Evolutionary conservation across 2,113 vertebrate genomes (phyloP), one percentile per base, ranked within the genome.

Genomic region (Thinocorus orbignyianus): DNA sequence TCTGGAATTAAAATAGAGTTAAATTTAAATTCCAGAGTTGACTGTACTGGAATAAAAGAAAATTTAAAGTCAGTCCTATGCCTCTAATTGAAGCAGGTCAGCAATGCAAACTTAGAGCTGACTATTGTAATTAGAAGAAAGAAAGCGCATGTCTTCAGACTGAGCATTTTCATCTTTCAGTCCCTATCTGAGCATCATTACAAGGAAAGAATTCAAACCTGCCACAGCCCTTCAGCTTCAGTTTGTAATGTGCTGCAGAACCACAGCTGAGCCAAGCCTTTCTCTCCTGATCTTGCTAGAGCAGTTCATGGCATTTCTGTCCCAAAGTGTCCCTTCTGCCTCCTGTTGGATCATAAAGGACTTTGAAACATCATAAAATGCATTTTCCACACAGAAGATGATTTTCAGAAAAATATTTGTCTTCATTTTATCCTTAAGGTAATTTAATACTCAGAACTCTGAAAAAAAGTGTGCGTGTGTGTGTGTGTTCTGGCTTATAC

Each of bases 161-260:
- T 48, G 57, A 92, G 66, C 11, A 54, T 93, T 94, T 97, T 95
- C 62, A 93, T 89, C 92, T 93, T 64, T 64, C 80, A 85, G 42
- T 82, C 79, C 83, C 62, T 88, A 31, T 52, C 58, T 85, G 37
- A 91, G 81, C 82, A 82, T 80, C 85, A 87, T 83, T 82, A 92
- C 65, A 77, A 82, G 83, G 48, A 72, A 81, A 95, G 73, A 88
- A 61, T 78, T 81, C 89, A 93, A 86, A 80, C 61, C 66, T 70
- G 37, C 51, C 86, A 66, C 69, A 92, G 77, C 13, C 11, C 48
- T 88, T 80, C 62, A 79, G 80, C 61, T 91, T 91, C 66, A 74
- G 69, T 6, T 90, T 81, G 44, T 6, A 92, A 70, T 37, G 71
- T 85, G 39, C 85, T 90, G 55, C 81, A 91, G 78, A 66, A 37